These are phyloP conservation scores for Cydia amplana DNA, from an alignment of 1,140 invertebrate species.

Conservation along the genomic window DNA sequence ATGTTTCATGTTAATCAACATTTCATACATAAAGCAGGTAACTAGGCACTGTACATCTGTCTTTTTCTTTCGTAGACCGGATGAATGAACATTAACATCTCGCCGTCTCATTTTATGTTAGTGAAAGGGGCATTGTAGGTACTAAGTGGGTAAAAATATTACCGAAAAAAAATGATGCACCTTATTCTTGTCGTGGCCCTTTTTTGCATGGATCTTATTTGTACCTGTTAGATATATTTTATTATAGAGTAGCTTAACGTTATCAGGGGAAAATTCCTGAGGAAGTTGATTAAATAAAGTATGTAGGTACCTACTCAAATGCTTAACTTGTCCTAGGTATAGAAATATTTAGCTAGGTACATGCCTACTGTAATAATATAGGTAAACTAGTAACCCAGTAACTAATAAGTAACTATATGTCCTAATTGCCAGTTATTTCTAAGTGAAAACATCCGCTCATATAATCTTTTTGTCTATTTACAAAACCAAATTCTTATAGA, in stretches of 20 bases:
- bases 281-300: neutral
- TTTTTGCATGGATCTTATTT: neutral
- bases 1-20: neutral
- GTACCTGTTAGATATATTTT: neutral
- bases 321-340: neutral
- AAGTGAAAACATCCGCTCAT: constrained; percentile 20
- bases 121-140: constrained; percentile 61
- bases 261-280: neutral
- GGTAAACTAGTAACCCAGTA: constrained; percentile 8
- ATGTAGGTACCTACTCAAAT: neutral
- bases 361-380: no score
- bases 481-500: constrained; percentile 2
- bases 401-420: constrained; percentile 16
- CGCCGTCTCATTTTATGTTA: constrained; percentile 46
- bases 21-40: constrained; percentile 1
- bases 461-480: neutral
- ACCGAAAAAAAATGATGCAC: neutral
- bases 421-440: constrained; percentile 14
- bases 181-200: neutral
- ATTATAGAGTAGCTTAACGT: neutral
- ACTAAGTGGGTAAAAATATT: constrained; percentile 37
- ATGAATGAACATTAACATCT: constrained; percentile 40
- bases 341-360: no score
- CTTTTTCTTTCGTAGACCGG: constrained; percentile 34
- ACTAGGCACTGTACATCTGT: constrained; percentile 19